Evolutionary conservation across 2,797 vertebrate genomes (phyloP).

Genomic region (Peromyscus melanophrys): DNA sequence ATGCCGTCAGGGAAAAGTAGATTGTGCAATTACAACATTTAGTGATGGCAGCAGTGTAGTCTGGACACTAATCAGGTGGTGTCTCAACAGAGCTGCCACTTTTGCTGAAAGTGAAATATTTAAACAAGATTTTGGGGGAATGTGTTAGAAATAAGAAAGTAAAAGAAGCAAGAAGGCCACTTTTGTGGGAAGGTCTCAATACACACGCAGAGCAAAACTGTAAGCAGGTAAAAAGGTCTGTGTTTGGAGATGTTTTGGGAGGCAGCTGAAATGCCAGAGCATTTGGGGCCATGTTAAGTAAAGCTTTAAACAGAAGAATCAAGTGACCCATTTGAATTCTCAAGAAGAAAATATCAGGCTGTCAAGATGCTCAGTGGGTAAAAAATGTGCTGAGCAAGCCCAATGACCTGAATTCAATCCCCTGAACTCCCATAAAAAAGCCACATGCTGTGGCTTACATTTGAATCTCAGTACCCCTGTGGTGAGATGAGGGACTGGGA

Average conservation of each 20-base stretch:
- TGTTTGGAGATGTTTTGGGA: not conserved
- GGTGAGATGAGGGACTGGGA: not conserved
- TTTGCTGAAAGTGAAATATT: not conserved
- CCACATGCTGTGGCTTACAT: not conserved
- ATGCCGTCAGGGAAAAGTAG: not conserved
- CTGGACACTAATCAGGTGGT: not conserved
- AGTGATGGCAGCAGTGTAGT: not conserved
- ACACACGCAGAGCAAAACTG: not conserved
- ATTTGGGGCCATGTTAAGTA: not conserved
- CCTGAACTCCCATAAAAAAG: not conserved
- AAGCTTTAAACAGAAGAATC: not conserved
- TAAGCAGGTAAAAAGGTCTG: not conserved
- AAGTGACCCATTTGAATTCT: not conserved
- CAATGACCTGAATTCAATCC: not conserved
- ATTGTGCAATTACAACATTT: not conserved
- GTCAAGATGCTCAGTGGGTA: not conserved
- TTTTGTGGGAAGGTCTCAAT: not conserved
- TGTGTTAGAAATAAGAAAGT: not conserved
- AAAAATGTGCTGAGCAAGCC: not conserved
- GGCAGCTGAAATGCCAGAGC: not conserved
- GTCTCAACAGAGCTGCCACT: not conserved
- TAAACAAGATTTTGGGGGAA: not conserved
- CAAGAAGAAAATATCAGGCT: slow-evolving; percentile 22
- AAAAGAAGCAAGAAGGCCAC: not conserved
- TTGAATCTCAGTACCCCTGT: not conserved